Evolutionary conservation across 2,888 invertebrate genomes (phyloP).

Genomic region (Trichogramma evanescens): DNA sequence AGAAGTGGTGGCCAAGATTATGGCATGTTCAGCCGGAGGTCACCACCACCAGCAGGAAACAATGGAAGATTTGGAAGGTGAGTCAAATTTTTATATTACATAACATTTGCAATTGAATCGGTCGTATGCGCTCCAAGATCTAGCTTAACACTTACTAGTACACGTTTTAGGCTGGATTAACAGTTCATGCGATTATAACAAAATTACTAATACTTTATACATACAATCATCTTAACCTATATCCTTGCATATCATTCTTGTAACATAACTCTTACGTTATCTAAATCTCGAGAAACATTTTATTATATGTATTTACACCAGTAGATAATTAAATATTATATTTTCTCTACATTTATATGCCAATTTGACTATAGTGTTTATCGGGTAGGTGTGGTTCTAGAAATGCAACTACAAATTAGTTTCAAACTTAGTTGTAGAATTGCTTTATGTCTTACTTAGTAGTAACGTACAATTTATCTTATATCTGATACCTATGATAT

Average conservation of each 20-base stretch:
- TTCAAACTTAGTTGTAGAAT: background rate
- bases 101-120: background rate
- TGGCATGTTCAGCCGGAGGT: conserved; percentile 76
- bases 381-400: conserved; percentile 23
- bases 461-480: conserved; percentile 5
- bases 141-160: conserved; percentile 42
- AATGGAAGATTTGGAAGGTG: conserved; percentile 45
- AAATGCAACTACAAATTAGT: background rate
- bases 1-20: conserved; percentile 58
- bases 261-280: background rate
- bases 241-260: background rate
- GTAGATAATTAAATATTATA: conserved; percentile 7
- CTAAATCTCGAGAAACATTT: background rate
- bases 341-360: background rate
- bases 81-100: conserved; percentile 25
- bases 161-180: conserved; percentile 40
- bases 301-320: conserved; percentile 1
- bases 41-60: conserved; percentile 57
- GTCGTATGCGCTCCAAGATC: conserved; percentile 31
- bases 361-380: conserved; percentile 18
- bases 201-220: no score
- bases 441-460: conserved; percentile 14
- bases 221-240: background rate
- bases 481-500: no score
- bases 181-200: conserved; percentile 40